Base-by-base conservation (phyloP, 1,140 invertebrate genomes). In the Orius insidiosus region DNA sequence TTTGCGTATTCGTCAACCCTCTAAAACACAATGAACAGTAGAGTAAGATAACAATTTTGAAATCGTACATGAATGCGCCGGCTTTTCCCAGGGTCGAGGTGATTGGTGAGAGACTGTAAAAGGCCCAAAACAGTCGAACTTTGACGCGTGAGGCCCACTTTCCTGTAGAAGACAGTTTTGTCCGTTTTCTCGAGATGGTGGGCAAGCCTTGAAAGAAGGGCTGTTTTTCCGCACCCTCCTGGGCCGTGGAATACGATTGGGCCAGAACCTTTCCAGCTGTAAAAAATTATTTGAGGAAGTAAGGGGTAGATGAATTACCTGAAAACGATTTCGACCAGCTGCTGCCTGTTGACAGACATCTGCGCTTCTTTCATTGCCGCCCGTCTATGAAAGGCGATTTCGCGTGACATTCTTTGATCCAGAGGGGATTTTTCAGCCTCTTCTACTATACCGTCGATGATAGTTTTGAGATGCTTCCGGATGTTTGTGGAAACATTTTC, bases 221-320 rank as follows among this genome's bases (percentile, higher is more conserved):
- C 77, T 2, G 78, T 82, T 62, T 87, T 87, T 1, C 85, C 85
- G 61, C 78, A 79, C 13, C 85, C 85, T 8, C 72, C 67, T 24
- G 74, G 71, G 0, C 85, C 85, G 49, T 79, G 72, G n/a, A 89
- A 59, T 9, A 86, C 69, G 42, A 87, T 61, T 0, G 81, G 50
- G 53, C 32, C 46, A 46, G 30, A 34, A 32, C 35, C 14, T n/a
- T 36, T 15, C 35, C 14, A n/a, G 4, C 35, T 36, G 35, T 5
- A 24, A 24, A 24, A 7, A 4, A 24, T 24, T 4, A 13, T 36
- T 3, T 36, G n/a, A 36, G 9, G 35, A 11, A 15, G 3, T 15
- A 9, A 36, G 14, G 5, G n/a, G n/a, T n/a, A n/a, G n/a, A 9
- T 3, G 3, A 40, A 15, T 7, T n/a, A 43, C 41, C 11, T 31